A percentile compares a stretch with the other conserved stretches of the same genome.
phyloP scores from a whole-genome alignment of 1,140 invertebrate species.

The Gonatopus flavifemur region DNA sequence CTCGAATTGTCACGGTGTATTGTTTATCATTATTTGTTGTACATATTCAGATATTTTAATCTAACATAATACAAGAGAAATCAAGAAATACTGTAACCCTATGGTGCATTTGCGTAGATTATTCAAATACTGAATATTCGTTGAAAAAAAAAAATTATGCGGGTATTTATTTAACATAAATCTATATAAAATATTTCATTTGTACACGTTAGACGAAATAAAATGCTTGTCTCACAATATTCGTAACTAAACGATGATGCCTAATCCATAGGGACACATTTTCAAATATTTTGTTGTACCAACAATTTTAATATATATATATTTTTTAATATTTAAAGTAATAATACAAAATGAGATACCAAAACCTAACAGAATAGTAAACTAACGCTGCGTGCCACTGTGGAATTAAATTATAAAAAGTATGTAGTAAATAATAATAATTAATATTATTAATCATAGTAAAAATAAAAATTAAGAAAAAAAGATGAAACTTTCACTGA shows the following conservation, averaged over 20 bases:
- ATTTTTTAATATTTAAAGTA: slow-evolving; percentile 36
- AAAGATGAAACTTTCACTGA: no score
- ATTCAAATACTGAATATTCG: no score
- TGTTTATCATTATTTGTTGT: slow-evolving; percentile 40
- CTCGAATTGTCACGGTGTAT: slow-evolving; percentile 27
- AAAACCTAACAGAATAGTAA: slow-evolving; percentile 33
- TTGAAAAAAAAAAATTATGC: no score
- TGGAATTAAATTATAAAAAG: slow-evolving; percentile 24
- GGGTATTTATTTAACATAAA: no score
- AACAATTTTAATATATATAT: slow-evolving; percentile 33
- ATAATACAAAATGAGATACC: slow-evolving; percentile 43
- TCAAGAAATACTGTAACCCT: slow-evolving; percentile 28
- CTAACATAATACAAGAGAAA: slow-evolving; percentile 40
- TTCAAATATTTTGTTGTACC: slow-evolving; percentile 25
- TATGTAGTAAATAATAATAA: no score
- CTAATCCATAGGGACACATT: slow-evolving; percentile 33
- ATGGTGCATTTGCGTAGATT: no score
- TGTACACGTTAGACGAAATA: slow-evolving; percentile 6
- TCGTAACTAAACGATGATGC: slow-evolving; percentile 14
- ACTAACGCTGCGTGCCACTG: slow-evolving; percentile 24
- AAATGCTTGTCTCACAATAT: slow-evolving; percentile 6
- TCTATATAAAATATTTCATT: no score
- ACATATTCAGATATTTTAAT: slow-evolving; percentile 45
- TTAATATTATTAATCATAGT: no score
- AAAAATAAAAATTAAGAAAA: no score